These are phyloP conservation scores for Protonibea diacanthus DNA, from an alignment of 2,797 vertebrate genomes.

Conservation along the genomic window DNA sequence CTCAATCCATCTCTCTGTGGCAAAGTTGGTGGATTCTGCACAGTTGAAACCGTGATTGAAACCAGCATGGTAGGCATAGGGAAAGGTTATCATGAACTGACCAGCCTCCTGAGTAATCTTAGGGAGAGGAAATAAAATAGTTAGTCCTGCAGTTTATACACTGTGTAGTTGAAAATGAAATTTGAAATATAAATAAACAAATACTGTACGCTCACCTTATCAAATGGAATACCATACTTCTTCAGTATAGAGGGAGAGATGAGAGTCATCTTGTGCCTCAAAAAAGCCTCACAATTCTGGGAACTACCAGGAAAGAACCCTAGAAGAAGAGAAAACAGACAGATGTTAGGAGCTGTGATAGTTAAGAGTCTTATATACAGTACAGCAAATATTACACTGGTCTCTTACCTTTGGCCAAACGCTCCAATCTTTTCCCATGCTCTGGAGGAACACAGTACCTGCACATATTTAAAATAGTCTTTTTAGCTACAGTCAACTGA, in stretches of 20 bases:
- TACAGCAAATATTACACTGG: slow-evolving; percentile 2
- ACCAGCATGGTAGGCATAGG: slow-evolving; percentile 97
- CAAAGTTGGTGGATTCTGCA: slow-evolving; percentile 98
- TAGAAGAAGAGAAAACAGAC: slow-evolving; percentile 58
- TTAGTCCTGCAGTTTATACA: background rate
- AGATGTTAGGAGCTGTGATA: background rate
- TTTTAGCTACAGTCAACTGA: slow-evolving; percentile 6
- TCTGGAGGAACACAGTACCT: slow-evolving; percentile 97
- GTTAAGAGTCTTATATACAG: background rate
- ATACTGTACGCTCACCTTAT: slow-evolving; percentile 87
- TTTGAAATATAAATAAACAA: background rate
- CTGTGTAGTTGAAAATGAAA: background rate
- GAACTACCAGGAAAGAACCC: slow-evolving; percentile 97
- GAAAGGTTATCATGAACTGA: slow-evolving; percentile 98
- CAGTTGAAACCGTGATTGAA: slow-evolving; percentile 99
- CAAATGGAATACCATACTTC: slow-evolving; percentile 97
- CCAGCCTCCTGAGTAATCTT: slow-evolving; percentile 98
- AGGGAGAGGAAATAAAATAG: background rate
- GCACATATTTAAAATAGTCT: slow-evolving; percentile 42
- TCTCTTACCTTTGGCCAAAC: slow-evolving; percentile 93
- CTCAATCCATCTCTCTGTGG: slow-evolving; percentile 96
- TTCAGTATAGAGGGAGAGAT: slow-evolving; percentile 96
- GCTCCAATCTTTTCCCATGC: slow-evolving; percentile 95
- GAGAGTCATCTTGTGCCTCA: slow-evolving; percentile 98
- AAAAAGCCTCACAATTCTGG: slow-evolving; percentile 97